These are phyloP conservation scores for Thalassarche chlororhynchos DNA, from an alignment of 2,113 vertebrate species.

Conservation along the genomic window DNA sequence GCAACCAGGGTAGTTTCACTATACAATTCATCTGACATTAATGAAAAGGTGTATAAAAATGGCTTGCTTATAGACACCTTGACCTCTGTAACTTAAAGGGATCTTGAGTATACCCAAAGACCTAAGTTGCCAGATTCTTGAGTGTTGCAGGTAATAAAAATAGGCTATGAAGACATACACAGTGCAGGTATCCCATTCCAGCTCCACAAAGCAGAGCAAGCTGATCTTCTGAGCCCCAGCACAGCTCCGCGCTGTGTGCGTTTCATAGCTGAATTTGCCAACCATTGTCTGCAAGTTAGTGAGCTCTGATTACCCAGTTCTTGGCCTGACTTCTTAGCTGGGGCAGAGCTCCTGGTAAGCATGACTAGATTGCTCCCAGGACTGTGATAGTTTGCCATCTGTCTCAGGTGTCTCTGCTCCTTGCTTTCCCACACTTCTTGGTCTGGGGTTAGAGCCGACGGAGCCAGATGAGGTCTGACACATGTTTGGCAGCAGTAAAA, in stretches of 20 bases:
- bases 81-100: neutral
- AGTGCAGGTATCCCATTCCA: neutral
- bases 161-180: neutral
- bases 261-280: neutral
- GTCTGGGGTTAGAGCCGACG: neutral
- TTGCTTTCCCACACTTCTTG: neutral
- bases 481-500: neutral
- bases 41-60: neutral
- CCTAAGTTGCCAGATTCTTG: neutral
- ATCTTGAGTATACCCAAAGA: neutral
- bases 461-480: neutral
- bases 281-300: neutral
- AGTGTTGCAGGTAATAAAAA: neutral
- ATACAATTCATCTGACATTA: neutral
- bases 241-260: neutral
- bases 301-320: neutral
- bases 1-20: neutral
- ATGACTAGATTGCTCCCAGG: neutral
- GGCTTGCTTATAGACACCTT: neutral
- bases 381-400: neutral
- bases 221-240: neutral
- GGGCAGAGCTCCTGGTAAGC: neutral
- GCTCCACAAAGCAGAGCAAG: neutral
- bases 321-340: neutral
- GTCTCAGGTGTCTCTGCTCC: neutral